Base-by-base conservation (phyloP, 2,797 vertebrate genomes). In the Myotis vivesi region DNA sequence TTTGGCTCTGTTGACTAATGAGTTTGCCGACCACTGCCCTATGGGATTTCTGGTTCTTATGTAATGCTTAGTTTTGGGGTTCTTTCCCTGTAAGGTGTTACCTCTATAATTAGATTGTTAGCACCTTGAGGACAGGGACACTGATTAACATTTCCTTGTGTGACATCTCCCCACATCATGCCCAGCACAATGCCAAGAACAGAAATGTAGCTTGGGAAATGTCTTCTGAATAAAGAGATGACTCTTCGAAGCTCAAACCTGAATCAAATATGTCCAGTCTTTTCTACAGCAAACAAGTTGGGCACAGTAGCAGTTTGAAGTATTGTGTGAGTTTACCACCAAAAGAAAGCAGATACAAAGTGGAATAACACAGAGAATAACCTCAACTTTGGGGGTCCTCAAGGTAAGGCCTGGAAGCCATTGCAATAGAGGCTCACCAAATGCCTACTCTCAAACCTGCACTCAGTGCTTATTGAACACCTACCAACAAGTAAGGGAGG, bases 191-290 rank as follows among this genome's bases (percentile, higher is more conserved):
- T 53, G 71, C 62, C 64, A 49, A 86, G 62, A 76, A 81, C 20
- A 68, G 33, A 66, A 16, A 81, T 2, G 15, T 13, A 5, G 0
- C 28, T 71, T 38, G 16, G 68, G 11, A 88, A 77, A 28, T 36
- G 64, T 15, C 85, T 81, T 77, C 72, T 57, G 6, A 71, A 81
- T 51, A 75, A 91, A 91, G 49, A 84, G 62, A 85, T 22, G 55
- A 92, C 13, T 44, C 68, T 77, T 23, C 64, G 28, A 69, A 95
- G 17, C 44, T 87, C 51, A 69, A 64, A 79, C 20, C 41, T 69
- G 82, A 84, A 22, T 55, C 38, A 22, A 72, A 36, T 23, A 22
- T 72, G 73, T 62, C 85, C 36, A 30, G 94, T 71, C 20, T 94
- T 33, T 66, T 69, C 22, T 28, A 51, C 2, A 82, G 84, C 84